phyloP scores from a whole-genome alignment of 30 jellyfish, hydroid and myxozoan genomes.

The Catostylus mosaicus region DNA sequence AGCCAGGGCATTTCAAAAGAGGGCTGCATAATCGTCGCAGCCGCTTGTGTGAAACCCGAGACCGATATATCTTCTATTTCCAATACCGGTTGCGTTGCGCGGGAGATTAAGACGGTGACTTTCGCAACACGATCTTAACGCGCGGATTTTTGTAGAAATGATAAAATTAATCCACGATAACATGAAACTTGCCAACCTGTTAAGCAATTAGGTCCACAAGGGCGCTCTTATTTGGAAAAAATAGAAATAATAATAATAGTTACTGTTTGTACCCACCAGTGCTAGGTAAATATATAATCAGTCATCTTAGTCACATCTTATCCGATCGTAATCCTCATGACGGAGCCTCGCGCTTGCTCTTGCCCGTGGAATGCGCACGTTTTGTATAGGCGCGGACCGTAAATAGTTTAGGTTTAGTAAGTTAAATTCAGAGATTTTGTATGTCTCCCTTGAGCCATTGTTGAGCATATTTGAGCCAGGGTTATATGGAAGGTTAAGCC shows the following conservation, averaged over 20 bases:
- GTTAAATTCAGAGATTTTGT: constrained; percentile 29
- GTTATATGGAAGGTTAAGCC: constrained; percentile 56
- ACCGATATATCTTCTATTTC: not conserved
- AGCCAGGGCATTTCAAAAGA: not conserved
- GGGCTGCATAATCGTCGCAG: not conserved
- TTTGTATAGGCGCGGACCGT: constrained; percentile 19
- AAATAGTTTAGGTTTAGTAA: constrained; percentile 41
- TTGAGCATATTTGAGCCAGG: constrained; percentile 44
- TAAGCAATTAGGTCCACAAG: constrained; percentile 26
- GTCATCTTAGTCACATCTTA: not conserved
- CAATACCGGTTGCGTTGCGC: not conserved
- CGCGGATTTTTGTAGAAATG: not conserved
- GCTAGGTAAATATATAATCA: constrained; percentile 15
- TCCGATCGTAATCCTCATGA: constrained; percentile 25
- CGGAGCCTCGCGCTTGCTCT: constrained; percentile 30
- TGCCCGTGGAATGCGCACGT: constrained; percentile 23
- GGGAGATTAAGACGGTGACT: not conserved
- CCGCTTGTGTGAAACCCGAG: not conserved
- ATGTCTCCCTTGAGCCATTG: constrained; percentile 29
- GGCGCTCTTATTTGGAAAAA: not conserved
- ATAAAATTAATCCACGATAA: not conserved
- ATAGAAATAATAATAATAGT: not conserved
- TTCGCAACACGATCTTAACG: not conserved
- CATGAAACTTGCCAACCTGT: not conserved
- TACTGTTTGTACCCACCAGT: constrained; percentile 1